These are phyloP conservation scores for Riparia riparia DNA, from an alignment of 2,113 vertebrate species.

Conservation along the genomic window DNA sequence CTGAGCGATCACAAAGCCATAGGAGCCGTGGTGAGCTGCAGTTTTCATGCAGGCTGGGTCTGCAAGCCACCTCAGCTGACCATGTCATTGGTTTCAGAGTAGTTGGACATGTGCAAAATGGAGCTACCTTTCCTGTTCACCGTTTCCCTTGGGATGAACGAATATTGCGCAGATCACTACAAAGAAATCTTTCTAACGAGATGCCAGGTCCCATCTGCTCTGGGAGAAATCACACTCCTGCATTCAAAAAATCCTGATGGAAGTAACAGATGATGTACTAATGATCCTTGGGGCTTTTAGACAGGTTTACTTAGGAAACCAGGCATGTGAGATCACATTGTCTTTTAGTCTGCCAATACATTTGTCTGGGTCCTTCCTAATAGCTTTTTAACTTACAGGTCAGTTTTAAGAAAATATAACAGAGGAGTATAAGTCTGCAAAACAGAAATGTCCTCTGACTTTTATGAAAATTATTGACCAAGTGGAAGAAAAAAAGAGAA, in stretches of 20 bases:
- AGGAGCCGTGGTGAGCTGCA: background rate
- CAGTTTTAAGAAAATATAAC: conserved; percentile 21
- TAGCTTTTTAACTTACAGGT: conserved; percentile 6
- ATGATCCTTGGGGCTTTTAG: conserved; percentile 24
- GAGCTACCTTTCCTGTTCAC: background rate
- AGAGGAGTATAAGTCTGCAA: background rate
- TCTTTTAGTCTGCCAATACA: conserved; percentile 4
- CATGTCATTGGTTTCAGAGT: background rate
- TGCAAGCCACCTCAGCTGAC: background rate
- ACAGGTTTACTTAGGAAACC: conserved; percentile 50
- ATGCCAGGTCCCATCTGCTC: conserved; percentile 26
- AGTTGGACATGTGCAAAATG: background rate
- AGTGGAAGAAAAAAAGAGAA: background rate
- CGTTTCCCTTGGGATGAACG: background rate
- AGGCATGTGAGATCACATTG: conserved; percentile 30
- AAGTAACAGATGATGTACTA: conserved; percentile 47
- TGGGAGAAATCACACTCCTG: conserved; percentile 16
- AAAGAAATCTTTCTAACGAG: conserved; percentile 31
- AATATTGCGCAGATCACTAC: background rate
- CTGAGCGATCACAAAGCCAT: background rate
- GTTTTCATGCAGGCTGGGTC: background rate
- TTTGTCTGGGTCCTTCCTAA: conserved; percentile 16
- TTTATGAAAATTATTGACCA: background rate
- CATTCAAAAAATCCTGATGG: conserved; percentile 40
- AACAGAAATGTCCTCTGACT: background rate